Base-by-base conservation (phyloP, 2,888 invertebrate genomes). In the Caenorhabditis angaria region DNA sequence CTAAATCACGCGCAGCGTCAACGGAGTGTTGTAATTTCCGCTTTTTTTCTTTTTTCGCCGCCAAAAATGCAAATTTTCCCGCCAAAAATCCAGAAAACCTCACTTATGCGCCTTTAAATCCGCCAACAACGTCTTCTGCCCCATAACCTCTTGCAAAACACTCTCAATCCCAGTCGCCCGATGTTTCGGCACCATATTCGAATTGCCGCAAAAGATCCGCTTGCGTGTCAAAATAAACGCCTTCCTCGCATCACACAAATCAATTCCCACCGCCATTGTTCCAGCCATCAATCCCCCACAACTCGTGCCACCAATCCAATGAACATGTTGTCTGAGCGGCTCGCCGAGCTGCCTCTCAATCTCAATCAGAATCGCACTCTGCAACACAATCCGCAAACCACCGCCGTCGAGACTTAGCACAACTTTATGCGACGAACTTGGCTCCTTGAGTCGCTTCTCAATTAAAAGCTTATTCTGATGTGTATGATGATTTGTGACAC, bases 281-380 rank as follows among this genome's bases (percentile, higher is more conserved):
- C 68, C 59, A 20, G 73, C 63, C 64, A 78, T 70, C 24, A 78
- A 69, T 2, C 78, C 78, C 3, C 78, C 78, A 47, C 74, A 71
- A 54, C 71, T 71, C 24, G 78, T 78, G 0, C 78, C 78, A 5
- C 68, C 78, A n/a, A 78, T 50, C 78, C 78, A 78, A 48, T 78
- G 78, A 8, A 74, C 58, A 32, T 71, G 61, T 12, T 64, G 51
- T 29, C 70, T 53, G 0, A 78, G 32, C 8, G 68, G 63, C 55
- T 76, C 78, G 0, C 66, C 69, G 28, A 76, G 29, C 51, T 58
- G 64, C n/a, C 69, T 35, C 20, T 76, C 71, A 24, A 76, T 69
- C 14, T 68, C 71, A 54, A 76, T 35, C 1, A 76, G 57, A 24
- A 76, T 76, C 69, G 65, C 47, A 18, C 54, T 53, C 35, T 69